These are phyloP conservation scores for Amphimallon solstitiale DNA, from an alignment of 2,888 invertebrate species.

Conservation along the genomic window DNA sequence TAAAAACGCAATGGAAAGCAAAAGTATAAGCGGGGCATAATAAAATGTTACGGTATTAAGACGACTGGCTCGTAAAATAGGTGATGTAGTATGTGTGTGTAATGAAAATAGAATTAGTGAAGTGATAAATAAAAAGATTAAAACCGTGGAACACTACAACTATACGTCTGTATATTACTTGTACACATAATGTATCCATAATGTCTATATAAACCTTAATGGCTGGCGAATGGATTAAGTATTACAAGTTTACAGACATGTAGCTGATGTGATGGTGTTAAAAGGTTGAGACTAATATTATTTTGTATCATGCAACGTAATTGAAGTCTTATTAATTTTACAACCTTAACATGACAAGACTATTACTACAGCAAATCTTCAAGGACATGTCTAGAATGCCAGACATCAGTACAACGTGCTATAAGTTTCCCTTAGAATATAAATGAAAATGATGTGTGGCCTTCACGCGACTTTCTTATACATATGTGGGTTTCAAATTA, in stretches of 20 bases:
- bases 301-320: too few species aligned
- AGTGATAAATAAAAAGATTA: conserved; percentile 28
- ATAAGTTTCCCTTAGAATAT: too few species aligned
- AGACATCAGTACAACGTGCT: too few species aligned
- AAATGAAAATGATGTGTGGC: too few species aligned
- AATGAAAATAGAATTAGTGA: conserved; percentile 25
- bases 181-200: background rate
- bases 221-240: background rate
- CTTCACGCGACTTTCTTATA: too few species aligned
- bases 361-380: too few species aligned
- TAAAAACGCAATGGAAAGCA: conserved; percentile 20
- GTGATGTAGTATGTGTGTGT: conserved; percentile 10
- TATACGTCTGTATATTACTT: background rate
- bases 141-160: background rate
- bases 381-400: too few species aligned
- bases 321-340: too few species aligned
- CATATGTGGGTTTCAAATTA: too few species aligned
- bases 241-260: background rate
- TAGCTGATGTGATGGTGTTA: too few species aligned
- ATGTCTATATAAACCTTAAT: background rate
- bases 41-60: conserved; percentile 24
- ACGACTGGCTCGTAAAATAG: conserved; percentile 21
- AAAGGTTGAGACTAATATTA: too few species aligned
- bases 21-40: conserved; percentile 24
- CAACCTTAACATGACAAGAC: too few species aligned